Conservation (phyloP, 2,113 vertebrate species). For the Phrynosoma blainvillii region DNA sequence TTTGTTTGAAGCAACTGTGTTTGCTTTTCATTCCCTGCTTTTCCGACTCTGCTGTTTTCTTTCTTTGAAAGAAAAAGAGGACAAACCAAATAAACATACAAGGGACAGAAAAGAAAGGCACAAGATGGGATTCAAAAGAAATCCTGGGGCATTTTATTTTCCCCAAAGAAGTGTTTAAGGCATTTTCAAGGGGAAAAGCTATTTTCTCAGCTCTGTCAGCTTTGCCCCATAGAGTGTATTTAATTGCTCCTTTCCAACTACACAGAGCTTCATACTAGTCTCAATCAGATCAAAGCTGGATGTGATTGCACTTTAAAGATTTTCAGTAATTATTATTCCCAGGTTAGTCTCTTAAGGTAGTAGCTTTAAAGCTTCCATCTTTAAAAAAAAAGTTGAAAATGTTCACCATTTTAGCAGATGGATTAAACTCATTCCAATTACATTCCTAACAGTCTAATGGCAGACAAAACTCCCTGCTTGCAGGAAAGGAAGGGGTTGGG, state of each 20-base stretch:
- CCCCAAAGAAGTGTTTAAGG: background rate
- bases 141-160: background rate
- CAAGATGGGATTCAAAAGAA: background rate
- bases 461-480: background rate
- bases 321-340: constrained; percentile 50
- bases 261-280: constrained; percentile 32
- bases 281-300: constrained; percentile 45
- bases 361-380: constrained; percentile 36
- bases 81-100: background rate
- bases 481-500: background rate
- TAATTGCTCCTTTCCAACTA: constrained; percentile 53
- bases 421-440: constrained; percentile 44
- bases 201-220: constrained; percentile 22
- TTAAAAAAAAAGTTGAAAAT: constrained; percentile 53
- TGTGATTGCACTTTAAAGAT: constrained; percentile 52
- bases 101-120: background rate
- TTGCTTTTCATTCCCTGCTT: no score
- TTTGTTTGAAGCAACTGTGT: no score
- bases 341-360: constrained; percentile 39
- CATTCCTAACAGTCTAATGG: background rate
- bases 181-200: constrained; percentile 46
- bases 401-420: constrained; percentile 32
- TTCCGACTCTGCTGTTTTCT: background rate
- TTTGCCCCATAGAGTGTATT: constrained; percentile 39
- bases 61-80: background rate